Conservation (phyloP, 2,888 invertebrate genomes). For the Drosophila silvestris region DNA sequence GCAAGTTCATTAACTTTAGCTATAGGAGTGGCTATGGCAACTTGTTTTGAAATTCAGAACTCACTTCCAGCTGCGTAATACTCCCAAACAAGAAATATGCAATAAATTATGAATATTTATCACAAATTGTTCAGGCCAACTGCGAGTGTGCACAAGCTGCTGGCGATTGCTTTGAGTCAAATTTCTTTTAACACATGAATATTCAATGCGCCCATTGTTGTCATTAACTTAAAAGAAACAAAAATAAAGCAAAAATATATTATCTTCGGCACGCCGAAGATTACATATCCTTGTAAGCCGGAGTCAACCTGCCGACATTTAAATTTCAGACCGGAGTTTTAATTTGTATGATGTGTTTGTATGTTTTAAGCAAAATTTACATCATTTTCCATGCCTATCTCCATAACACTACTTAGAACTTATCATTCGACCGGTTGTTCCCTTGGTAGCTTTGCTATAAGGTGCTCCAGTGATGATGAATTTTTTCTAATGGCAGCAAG, state of each 20-base stretch:
- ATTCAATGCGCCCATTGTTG: constrained; percentile 47
- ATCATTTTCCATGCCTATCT: not conserved
- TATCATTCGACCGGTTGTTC: not conserved
- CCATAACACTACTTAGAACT: not conserved
- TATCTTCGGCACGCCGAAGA: not conserved
- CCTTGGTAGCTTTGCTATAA: not conserved
- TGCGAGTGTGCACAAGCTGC: constrained; percentile 8
- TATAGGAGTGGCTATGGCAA: not conserved
- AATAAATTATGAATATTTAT: constrained; percentile 57
- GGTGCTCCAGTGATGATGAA: not conserved
- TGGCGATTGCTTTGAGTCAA: constrained; percentile 36
- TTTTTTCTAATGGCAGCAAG: not conserved
- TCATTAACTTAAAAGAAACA: constrained; percentile 30
- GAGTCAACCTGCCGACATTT: not conserved
- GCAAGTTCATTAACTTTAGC: not conserved
- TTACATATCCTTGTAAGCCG: not conserved
- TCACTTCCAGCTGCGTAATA: constrained; percentile 10
- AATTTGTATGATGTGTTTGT: not conserved
- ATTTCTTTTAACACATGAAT: constrained; percentile 54
- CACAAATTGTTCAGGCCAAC: constrained; percentile 26
- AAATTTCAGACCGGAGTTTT: not conserved
- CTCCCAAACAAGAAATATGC: constrained; percentile 14
- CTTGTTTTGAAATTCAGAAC: not conserved
- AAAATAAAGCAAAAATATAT: not conserved
- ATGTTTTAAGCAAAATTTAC: not conserved